Base-by-base conservation (phyloP, 1,140 invertebrate genomes). In the Zaprionus ornatus region DNA sequence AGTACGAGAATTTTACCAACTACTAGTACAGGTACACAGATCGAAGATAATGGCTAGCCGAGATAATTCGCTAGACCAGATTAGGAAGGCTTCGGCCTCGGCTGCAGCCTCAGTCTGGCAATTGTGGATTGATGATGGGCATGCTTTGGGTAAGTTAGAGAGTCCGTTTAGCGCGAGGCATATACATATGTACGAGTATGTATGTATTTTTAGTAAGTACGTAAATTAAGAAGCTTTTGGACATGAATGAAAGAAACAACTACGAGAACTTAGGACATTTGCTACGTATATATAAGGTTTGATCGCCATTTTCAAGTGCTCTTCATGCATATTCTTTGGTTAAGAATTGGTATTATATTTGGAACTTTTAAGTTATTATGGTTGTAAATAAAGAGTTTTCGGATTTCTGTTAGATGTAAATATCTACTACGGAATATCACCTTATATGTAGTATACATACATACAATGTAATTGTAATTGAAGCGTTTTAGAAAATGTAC, bases 291-390 rank as follows among this genome's bases (percentile, higher is more conserved):
- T 32, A 45, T 19, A 45, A 82, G 74, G 70, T 85, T 75, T 78
- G 64, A 71, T 85, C 79, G 82, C 73, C 85, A 90, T 90, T 81
- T 90, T 90, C 73, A 85, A 90, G 85, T 90, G 85, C 85, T 90
- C 54, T 90, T 90, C 85, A 90, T 90, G 85, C 85, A 90, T 90
- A 90, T 82, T 74, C 67, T 69, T 72, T 62, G 57, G 48, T 76
- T 74, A 27, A 29, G 54, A 54, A 62, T 68, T 70, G 45, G 21
- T 45, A 63, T 77, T 45, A n/a, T 45, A 45, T 45, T 42, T 27
- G 57, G 63, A 82, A 82, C 66, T 79, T 82, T 63, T 61, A 69
- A 79, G 40, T 77, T 79, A 32, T 77, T 80, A 74, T 59, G 70
- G 60, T 71, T 69, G 83, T 80, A 74, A 76, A 60, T 72, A 67